Conservation (phyloP, 1,140 invertebrate genomes). For the Idris sp. region DNA sequence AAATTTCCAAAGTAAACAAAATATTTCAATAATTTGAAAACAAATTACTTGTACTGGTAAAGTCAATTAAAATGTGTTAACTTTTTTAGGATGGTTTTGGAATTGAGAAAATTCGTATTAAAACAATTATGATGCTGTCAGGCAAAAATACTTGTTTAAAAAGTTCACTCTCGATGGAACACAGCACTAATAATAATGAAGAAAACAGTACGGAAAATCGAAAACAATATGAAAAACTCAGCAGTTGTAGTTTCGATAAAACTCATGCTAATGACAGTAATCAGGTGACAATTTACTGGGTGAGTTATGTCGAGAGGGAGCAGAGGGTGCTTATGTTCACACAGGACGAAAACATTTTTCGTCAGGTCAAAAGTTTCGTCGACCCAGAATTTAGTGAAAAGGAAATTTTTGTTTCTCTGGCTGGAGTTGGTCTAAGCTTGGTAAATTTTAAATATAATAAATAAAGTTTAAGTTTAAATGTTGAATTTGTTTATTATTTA, state of each 20-base stretch:
- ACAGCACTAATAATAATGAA: conserved; percentile 30
- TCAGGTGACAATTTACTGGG: conserved; percentile 87
- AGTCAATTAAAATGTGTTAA: too few relatives aligned
- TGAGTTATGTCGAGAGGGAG: conserved; percentile 86
- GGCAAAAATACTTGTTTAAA: conserved; percentile 25
- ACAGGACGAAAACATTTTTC: conserved; percentile 86
- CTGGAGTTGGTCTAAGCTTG: conserved; percentile 84
- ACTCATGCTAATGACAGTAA: conserved; percentile 77
- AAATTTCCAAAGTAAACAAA: conserved; percentile 82
- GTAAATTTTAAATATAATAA: conserved; percentile 47
- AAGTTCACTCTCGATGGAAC: conserved; percentile 13
- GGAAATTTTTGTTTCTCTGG: conserved; percentile 85
- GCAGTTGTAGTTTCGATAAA: conserved; percentile 6
- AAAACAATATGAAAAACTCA: not conserved
- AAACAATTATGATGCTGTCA: conserved; percentile 80
- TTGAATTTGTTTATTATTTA: not conserved
- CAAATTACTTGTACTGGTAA: too few relatives aligned
- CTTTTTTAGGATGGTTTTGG: conserved; percentile 81
- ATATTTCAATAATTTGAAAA: conserved; percentile 25
- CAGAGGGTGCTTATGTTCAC: conserved; percentile 90
- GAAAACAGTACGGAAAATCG: not conserved
- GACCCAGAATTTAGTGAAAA: conserved; percentile 84
- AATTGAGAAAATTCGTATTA: conserved; percentile 83
- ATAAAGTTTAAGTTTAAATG: not conserved
- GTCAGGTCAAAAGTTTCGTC: conserved; percentile 83